These are phyloP conservation scores for Nothoprocta pentlandii DNA, from an alignment of 2,113 vertebrate species.

Conservation along the genomic window DNA sequence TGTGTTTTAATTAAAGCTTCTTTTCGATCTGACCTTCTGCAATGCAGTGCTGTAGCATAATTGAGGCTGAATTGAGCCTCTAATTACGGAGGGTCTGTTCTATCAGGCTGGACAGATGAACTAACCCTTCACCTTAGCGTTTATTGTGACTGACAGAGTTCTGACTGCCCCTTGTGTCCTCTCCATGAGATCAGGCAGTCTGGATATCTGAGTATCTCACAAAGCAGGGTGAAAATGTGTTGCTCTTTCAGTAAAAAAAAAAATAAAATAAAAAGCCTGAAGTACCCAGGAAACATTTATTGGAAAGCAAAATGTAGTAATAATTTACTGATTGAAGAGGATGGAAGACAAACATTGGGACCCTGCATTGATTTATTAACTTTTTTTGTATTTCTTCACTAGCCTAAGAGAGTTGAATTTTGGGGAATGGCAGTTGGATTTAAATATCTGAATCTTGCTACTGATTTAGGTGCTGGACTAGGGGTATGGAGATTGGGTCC, in stretches of 20 bases:
- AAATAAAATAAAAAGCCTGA: not conserved
- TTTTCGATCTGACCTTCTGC: not conserved
- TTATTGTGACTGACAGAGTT: not conserved
- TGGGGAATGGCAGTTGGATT: not conserved
- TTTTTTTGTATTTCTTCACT: not conserved
- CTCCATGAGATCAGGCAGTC: not conserved
- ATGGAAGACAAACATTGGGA: not conserved
- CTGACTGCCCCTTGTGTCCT: not conserved
- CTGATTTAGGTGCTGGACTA: not conserved
- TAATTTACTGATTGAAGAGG: not conserved
- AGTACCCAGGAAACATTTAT: not conserved
- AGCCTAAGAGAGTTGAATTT: not conserved
- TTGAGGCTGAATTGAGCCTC: not conserved
- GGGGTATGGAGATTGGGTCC: not conserved
- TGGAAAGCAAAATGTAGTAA: not conserved
- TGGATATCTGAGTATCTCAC: fast-evolving
- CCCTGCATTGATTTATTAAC: not conserved
- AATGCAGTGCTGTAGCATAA: not conserved
- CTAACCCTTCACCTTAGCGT: fast-evolving
- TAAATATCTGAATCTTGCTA: not conserved
- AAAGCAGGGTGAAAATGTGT: not conserved
- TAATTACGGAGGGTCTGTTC: not conserved
- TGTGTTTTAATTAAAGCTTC: not conserved
- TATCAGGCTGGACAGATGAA: not conserved
- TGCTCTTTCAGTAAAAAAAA: not conserved